Conservation (phyloP, 2,888 invertebrate species). For the Rhamphomyia laevipes region DNA sequence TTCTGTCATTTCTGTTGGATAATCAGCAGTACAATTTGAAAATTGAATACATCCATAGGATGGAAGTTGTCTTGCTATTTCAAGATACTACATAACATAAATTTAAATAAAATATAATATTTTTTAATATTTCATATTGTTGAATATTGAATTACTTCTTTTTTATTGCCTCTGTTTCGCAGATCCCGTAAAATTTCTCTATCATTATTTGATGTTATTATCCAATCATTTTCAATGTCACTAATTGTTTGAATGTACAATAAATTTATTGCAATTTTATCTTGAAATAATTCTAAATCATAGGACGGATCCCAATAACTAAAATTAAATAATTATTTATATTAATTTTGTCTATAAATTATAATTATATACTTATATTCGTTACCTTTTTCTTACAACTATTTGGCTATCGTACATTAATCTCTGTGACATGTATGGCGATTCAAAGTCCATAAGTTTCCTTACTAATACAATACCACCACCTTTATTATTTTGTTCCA, state of each 20-base stretch:
- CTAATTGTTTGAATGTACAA: constrained; percentile 77
- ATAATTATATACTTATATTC: constrained; percentile 10
- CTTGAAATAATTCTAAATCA: constrained; percentile 71
- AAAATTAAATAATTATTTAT: constrained; percentile 21
- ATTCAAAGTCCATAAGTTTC: constrained; percentile 92
- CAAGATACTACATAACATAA: constrained; percentile 59
- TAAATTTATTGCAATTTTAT: constrained; percentile 72
- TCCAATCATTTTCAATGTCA: constrained; percentile 82
- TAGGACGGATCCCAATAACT: constrained; percentile 84
- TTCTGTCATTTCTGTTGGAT: constrained; percentile 51
- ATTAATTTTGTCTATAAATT: constrained; percentile 5
- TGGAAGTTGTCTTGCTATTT: constrained; percentile 68
- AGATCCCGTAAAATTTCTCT: constrained; percentile 56
- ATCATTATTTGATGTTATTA: constrained; percentile 56
- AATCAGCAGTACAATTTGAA: constrained; percentile 61
- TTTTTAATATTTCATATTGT: too few relatives aligned
- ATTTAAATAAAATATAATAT: not conserved
- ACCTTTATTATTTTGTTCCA: constrained; percentile 59
- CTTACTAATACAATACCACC: constrained; percentile 64
- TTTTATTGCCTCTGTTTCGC: constrained; percentile 66
- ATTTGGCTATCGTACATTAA: constrained; percentile 67
- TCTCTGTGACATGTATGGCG: constrained; percentile 85
- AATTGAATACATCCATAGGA: constrained; percentile 86
- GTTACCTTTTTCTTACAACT: constrained; percentile 74
- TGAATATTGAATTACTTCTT: constrained; percentile 47